Percentiles rank a stretch among this genome's conserved stretches.
These are phyloP conservation scores for Malthinus seriepunctatus DNA, from an alignment of 2,888 invertebrate genomes.

Conservation along the genomic window DNA sequence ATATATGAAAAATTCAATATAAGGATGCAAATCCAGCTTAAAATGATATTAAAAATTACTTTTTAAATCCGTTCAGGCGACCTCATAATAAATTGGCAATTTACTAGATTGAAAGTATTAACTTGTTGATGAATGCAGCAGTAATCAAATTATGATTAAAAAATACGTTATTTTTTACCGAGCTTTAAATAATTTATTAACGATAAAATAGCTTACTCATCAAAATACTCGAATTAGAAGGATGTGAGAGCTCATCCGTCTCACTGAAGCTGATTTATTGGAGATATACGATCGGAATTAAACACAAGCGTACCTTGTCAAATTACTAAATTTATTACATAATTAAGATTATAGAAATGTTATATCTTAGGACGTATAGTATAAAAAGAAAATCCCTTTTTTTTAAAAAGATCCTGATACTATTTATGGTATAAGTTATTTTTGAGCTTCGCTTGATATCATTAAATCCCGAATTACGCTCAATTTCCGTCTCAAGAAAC, in stretches of 20 bases:
- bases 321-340: constrained; percentile 26
- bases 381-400: too few species aligned
- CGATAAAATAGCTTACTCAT: constrained; percentile 52
- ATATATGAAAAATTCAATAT: neutral
- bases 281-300: constrained; percentile 25
- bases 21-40: constrained; percentile 28
- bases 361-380: constrained; percentile 15
- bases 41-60: constrained; percentile 32
- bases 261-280: constrained; percentile 45
- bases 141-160: constrained; percentile 43
- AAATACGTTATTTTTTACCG: constrained; percentile 40
- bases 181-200: constrained; percentile 46
- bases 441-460: constrained; percentile 14
- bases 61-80: constrained; percentile 32
- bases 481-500: constrained; percentile 5
- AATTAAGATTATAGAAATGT: constrained; percentile 28
- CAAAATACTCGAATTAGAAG: constrained; percentile 51
- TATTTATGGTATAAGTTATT: constrained; percentile 5
- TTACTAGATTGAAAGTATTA: constrained; percentile 37
- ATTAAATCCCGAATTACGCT: constrained; percentile 13
- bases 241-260: constrained; percentile 45
- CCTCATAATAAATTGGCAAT: constrained; percentile 42
- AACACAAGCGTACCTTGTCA: constrained; percentile 23
- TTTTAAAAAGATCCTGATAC: constrained; percentile 2
- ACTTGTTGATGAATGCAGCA: constrained; percentile 40